A percentile compares a stretch with the other conserved stretches of the same genome.
Evolutionary conservation across 1,140 invertebrate genomes (phyloP).

Genomic region (Belonocnema kinseyi): DNA sequence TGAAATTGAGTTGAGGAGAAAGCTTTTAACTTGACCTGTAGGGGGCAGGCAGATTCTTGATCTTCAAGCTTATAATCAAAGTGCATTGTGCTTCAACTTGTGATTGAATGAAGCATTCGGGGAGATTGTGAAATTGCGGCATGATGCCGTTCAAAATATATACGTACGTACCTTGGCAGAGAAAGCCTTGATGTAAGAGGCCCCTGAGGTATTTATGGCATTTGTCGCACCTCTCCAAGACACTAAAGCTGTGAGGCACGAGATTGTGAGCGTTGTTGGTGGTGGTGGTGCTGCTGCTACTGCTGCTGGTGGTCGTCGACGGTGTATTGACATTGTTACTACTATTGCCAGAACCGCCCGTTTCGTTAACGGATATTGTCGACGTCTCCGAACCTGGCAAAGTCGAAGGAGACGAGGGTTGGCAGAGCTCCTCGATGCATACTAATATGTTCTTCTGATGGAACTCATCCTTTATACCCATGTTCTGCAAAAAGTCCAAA

Average conservation of each 20-base stretch:
- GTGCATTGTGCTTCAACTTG: not conserved
- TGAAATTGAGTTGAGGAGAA: too few relatives aligned
- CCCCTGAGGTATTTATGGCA: conserved; percentile 86
- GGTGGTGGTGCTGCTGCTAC: conserved; percentile 52
- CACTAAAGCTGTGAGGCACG: conserved; percentile 82
- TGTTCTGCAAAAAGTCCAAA: conserved; percentile 76
- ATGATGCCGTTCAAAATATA: conserved; percentile 23
- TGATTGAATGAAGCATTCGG: too few relatives aligned
- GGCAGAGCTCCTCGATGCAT: conserved; percentile 83
- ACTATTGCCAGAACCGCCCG: conserved; percentile 47
- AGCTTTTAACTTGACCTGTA: too few relatives aligned
- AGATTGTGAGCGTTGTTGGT: conserved; percentile 73
- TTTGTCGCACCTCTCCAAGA: conserved; percentile 84
- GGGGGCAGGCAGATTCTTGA: not conserved
- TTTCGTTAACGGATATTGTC: conserved; percentile 45
- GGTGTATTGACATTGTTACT: conserved; percentile 42
- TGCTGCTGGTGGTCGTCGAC: conserved; percentile 40
- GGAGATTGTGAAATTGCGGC: conserved; percentile 18
- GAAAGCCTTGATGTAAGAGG: conserved; percentile 83
- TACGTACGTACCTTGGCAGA: conserved; percentile 81
- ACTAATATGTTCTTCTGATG: conserved; percentile 84
- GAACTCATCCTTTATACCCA: conserved; percentile 87
- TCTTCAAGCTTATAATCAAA: not conserved
- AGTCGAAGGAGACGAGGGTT: conserved; percentile 60
- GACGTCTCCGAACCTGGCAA: conserved; percentile 52